Base-by-base conservation (phyloP, 2,797 vertebrate genomes). In the Rousettus madagascariensis region DNA sequence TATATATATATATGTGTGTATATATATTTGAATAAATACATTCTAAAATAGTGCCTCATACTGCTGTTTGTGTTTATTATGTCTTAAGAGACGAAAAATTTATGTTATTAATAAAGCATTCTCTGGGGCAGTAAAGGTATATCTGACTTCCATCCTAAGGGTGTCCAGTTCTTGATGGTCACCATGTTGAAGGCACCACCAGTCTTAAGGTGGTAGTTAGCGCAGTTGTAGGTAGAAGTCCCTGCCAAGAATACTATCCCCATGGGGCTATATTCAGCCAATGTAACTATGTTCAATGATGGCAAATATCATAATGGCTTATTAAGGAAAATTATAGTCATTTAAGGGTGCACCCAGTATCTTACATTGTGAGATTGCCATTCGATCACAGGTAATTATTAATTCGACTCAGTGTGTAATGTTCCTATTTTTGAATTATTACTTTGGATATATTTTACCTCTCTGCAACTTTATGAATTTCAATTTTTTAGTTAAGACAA, bases 391-490 rank as follows among this genome's bases (percentile, higher is more conserved):
- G 55, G 12, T 75, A 63, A 69, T 28, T 83, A 59, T 41, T 74
- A 28, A 15, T 49, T 71, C 86, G 10, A 61, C 61, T 84, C 19
- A 36, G 6, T 83, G 8, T 85, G 17, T 77, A 72, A 61, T 77
- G 91, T 92, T 33, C 22, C 46, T 16, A 68, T 65, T 90, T 88
- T 79, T 55, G 3, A 79, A 24, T n/a, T 63, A 53, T 66, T 71
- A 38, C 80, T 77, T 85, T 88, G 16, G 10, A 72, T 38, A 55
- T 63, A 87, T 65, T 86, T 95, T 90, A 71, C n/a, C 7, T 53
- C 12, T 83, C 33, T 88, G 4, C 78, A 38, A 88, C 9, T 88
- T 89, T 83, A 30, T 86, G 57, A 68, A 88, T 91, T 93, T 96
- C 24, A 53, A 4, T 16, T 46, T 75, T 87, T 77, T 75, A 75